These are phyloP conservation scores for Bostrychus sinensis DNA, from an alignment of 2,113 vertebrate species.

Conservation along the genomic window DNA sequence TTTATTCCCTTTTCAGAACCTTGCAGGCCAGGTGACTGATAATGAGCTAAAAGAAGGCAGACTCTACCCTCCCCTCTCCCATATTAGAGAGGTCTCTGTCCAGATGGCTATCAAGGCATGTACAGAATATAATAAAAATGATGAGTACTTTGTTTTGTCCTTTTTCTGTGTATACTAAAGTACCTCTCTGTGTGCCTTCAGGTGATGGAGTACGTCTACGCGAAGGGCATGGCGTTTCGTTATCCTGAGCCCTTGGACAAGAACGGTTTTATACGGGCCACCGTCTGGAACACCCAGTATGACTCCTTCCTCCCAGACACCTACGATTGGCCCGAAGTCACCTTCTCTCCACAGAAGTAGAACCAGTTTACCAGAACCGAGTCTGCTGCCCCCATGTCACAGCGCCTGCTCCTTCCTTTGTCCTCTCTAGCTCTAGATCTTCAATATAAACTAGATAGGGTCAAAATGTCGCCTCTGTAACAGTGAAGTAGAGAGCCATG, in stretches of 20 bases:
- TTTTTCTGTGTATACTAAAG: constrained; percentile 1
- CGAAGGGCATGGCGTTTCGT: constrained; percentile 93
- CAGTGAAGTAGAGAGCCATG: too few relatives aligned
- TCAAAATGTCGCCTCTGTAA: too few relatives aligned
- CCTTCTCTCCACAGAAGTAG: constrained; percentile 72
- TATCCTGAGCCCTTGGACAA: constrained; percentile 95
- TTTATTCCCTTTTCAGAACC: constrained; percentile 80
- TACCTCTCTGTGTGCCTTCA: constrained; percentile 55
- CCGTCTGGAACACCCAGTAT: constrained; percentile 88
- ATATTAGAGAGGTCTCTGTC: constrained; percentile 96
- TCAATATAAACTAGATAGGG: too few relatives aligned
- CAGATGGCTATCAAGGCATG: constrained; percentile 92
- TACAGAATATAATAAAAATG: too few relatives aligned
- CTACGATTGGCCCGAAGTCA: constrained; percentile 90
- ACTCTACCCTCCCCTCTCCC: constrained; percentile 91
- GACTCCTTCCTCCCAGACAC: constrained; percentile 93
- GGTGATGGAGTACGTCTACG: constrained; percentile 91
- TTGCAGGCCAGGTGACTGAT: constrained; percentile 87
- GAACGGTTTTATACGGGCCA: constrained; percentile 81
- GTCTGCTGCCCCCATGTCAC: constrained; percentile 3
- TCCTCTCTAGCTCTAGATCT: constrained; percentile 7
- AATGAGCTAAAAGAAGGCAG: constrained; percentile 88
- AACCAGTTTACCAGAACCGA: constrained; percentile 34
- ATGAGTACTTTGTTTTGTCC: background rate
- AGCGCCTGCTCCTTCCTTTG: constrained; percentile 9